A percentile compares a stretch with the other conserved stretches of the same genome.
These are phyloP conservation scores for Nemotelus pantherinus DNA, from an alignment of 2,888 invertebrate genomes.

Conservation along the genomic window DNA sequence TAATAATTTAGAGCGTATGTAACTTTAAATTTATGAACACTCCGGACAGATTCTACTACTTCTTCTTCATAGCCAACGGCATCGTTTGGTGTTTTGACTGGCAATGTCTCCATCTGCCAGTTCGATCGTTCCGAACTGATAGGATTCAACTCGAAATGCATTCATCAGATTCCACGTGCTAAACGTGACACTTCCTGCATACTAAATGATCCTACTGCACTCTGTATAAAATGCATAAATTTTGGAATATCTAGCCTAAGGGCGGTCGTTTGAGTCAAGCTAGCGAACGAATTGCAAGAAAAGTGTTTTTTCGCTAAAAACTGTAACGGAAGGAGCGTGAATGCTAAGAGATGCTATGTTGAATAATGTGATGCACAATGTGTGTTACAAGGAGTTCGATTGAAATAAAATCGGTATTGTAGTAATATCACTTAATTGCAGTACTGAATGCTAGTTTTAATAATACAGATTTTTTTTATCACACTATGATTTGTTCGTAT, in stretches of 20 bases:
- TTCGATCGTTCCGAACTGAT: slow-evolving; percentile 38
- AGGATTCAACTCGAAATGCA: slow-evolving; percentile 32
- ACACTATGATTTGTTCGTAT: too few species aligned
- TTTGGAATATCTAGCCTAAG: slow-evolving; percentile 42
- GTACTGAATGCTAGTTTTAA: too few species aligned
- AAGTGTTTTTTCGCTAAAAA: too few species aligned
- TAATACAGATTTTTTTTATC: too few species aligned
- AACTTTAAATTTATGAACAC: slow-evolving; percentile 17
- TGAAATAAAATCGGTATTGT: too few species aligned
- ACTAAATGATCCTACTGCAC: slow-evolving; percentile 14
- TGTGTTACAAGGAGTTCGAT: too few species aligned
- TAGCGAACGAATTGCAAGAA: too few species aligned
- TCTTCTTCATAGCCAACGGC: background rate
- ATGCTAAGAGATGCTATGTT: too few species aligned
- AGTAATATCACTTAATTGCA: too few species aligned
- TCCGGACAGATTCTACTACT: too few species aligned
- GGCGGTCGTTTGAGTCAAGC: slow-evolving; percentile 29
- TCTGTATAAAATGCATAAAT: slow-evolving; percentile 48
- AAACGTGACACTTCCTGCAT: slow-evolving; percentile 41
- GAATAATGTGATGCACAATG: too few species aligned
- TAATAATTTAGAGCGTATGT: background rate
- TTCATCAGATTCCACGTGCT: slow-evolving; percentile 42
- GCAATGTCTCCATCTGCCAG: background rate
- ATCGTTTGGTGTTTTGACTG: slow-evolving; percentile 4
- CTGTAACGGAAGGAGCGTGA: too few species aligned